phyloP scores from a whole-genome alignment of 2,797 vertebrate genomes.

The Forpus xanthops region DNA sequence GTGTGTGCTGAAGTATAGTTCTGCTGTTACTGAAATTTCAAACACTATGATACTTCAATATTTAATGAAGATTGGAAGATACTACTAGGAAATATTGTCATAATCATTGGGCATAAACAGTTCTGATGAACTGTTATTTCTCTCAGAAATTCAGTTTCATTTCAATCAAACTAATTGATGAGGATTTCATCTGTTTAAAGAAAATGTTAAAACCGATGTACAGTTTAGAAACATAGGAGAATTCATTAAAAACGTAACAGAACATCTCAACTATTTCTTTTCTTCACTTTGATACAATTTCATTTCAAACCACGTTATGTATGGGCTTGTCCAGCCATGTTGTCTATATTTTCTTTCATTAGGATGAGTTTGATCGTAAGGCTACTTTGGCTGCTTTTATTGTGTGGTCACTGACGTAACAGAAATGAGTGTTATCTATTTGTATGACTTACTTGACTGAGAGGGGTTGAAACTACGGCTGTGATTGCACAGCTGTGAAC shows the following conservation, averaged over 20 bases:
- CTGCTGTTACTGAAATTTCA: not conserved
- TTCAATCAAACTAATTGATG: not conserved
- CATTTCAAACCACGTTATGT: not conserved
- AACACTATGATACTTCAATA: not conserved
- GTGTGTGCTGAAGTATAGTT: not conserved
- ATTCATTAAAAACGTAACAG: not conserved
- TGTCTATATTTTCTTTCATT: not conserved
- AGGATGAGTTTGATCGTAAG: not conserved
- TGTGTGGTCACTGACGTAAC: not conserved
- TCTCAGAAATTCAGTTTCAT: not conserved
- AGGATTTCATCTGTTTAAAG: not conserved
- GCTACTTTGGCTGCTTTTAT: not conserved
- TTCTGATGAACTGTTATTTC: not conserved
- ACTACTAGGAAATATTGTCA: not conserved
- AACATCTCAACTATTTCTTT: not conserved
- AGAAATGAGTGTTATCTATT: not conserved
- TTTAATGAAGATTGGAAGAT: not conserved
- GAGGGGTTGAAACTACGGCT: not conserved
- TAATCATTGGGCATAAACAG: not conserved
- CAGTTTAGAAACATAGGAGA: not conserved
- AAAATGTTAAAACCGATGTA: not conserved
- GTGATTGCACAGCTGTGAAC: not conserved
- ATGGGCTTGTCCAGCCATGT: not conserved
- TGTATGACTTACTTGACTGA: not conserved
- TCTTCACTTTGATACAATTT: not conserved